Evolutionary conservation across 2,797 vertebrate genomes (phyloP).

Genomic region (Pempheris klunzingeri): DNA sequence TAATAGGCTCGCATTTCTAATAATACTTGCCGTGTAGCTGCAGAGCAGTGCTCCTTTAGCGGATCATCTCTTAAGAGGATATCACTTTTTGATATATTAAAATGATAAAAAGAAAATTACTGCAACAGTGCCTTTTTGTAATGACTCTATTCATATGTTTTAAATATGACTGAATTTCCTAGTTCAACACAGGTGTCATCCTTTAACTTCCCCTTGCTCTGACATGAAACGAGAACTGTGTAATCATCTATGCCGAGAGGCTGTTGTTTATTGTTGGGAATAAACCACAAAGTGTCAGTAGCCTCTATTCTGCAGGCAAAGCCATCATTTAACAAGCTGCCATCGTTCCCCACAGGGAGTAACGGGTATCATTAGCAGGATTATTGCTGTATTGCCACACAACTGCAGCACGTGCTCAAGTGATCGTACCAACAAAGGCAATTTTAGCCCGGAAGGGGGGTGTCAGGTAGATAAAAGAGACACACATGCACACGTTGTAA

Average conservation of each 20-base stretch:
- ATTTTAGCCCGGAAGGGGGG: conserved; percentile 51
- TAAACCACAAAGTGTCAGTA: conserved; percentile 41
- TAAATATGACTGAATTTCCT: background rate
- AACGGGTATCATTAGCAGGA: conserved; percentile 48
- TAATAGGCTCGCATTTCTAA: background rate
- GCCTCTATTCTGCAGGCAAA: conserved; percentile 19
- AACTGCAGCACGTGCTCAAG: conserved; percentile 56
- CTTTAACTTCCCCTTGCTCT: background rate
- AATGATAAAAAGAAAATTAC: background rate
- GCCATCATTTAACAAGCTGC: conserved; percentile 33
- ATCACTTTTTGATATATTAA: background rate
- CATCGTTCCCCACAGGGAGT: conserved; percentile 18
- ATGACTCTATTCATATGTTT: background rate
- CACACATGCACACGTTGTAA: background rate
- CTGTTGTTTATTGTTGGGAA: conserved; percentile 29
- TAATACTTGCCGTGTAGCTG: background rate
- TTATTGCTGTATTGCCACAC: conserved; percentile 29
- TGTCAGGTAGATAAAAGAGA: conserved; percentile 65
- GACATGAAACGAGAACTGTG: background rate
- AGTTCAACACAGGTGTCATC: conserved; percentile 7
- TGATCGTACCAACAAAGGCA: conserved; percentile 61
- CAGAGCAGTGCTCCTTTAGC: background rate
- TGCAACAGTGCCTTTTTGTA: background rate
- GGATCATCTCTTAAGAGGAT: background rate
- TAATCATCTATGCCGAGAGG: conserved; percentile 5